Base-by-base conservation (phyloP, 2,888 invertebrate genomes). In the Epirrita christyi region DNA sequence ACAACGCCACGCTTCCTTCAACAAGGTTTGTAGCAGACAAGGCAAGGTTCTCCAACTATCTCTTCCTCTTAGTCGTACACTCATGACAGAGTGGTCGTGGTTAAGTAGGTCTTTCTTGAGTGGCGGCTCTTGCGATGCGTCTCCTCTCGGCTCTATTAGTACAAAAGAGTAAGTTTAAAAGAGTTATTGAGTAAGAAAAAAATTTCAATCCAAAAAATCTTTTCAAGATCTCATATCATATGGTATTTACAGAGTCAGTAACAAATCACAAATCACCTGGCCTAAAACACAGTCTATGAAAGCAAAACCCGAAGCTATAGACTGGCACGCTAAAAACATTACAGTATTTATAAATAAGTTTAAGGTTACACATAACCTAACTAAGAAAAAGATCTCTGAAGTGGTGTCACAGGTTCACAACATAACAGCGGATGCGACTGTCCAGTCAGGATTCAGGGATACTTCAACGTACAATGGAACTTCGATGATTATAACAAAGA, bases 1-100 rank as follows among this genome's bases (percentile, higher is more conserved):
- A 85, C 60, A 90, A 90, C 80, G 83, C 88, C 15, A 88, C 90
- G 15, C 87, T 85, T 67, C 77, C 87, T 44, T 81, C 84, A 32
- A 56, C 82, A 63, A 84, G 80, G 91, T 88, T 66, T 59, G 64
- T 21, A 21, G 21, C 21, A 21, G 21, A n/a, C n/a, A 21, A 2
- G 4, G 2, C 21, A 3, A 21, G 21, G 2, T 21, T 21, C 21
- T 21, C 21, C 4, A 3, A 21, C 21, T n/a, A n/a, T n/a, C n/a
- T n/a, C n/a, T n/a, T n/a, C n/a, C n/a, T n/a, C n/a, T n/a, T n/a
- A n/a, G n/a, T n/a, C n/a, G n/a, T n/a, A n/a, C n/a, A n/a, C n/a
- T n/a, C n/a, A n/a, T n/a, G n/a, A n/a, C n/a, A n/a, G n/a, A n/a
- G n/a, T n/a, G n/a, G n/a, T n/a, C n/a, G n/a, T n/a, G n/a, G n/a